These are phyloP conservation scores for Gasteruption jaculator DNA, from an alignment of 2,888 invertebrate species.

Conservation along the genomic window DNA sequence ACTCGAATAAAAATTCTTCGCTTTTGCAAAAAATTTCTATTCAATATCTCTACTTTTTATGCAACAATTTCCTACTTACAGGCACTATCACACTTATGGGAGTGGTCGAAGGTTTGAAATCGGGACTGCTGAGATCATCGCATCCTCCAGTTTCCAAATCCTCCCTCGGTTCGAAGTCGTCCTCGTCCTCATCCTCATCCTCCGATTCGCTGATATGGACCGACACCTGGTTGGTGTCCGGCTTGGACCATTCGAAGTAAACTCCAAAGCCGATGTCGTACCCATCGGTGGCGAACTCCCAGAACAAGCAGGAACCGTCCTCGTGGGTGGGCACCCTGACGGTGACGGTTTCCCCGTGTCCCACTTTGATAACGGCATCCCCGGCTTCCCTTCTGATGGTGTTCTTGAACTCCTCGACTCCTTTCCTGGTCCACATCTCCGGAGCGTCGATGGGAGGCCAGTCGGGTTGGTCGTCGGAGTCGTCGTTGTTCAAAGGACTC, in stretches of 20 bases:
- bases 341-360: constrained; percentile 95
- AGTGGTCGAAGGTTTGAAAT: constrained; percentile 38
- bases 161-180: constrained; percentile 58
- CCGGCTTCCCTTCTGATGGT: constrained; percentile 74
- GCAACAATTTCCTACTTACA: constrained; percentile 29
- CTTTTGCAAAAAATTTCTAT: background rate
- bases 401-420: constrained; percentile 86
- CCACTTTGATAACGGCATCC: constrained; percentile 87
- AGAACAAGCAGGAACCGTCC: constrained; percentile 89
- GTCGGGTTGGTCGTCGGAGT: constrained; percentile 39
- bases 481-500: constrained; percentile 28
- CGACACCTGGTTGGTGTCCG: constrained; percentile 78
- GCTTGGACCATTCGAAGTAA: constrained; percentile 96
- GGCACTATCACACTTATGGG: constrained; percentile 46
- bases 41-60: background rate
- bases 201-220: constrained; percentile 96
- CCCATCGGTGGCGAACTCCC: constrained; percentile 99
- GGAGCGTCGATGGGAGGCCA: constrained; percentile 65
- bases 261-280: constrained; percentile 98
- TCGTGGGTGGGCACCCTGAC: constrained; percentile 95
- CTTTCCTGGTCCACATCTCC: constrained; percentile 94
- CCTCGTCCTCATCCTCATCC: constrained; percentile 78
- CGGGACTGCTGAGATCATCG: constrained; percentile 32
- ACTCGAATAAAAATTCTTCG: constrained; percentile 1
- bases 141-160: constrained; percentile 54